Evolutionary conservation across 2,797 vertebrate genomes (phyloP).

Genomic region (Sebastolobus alascanus): DNA sequence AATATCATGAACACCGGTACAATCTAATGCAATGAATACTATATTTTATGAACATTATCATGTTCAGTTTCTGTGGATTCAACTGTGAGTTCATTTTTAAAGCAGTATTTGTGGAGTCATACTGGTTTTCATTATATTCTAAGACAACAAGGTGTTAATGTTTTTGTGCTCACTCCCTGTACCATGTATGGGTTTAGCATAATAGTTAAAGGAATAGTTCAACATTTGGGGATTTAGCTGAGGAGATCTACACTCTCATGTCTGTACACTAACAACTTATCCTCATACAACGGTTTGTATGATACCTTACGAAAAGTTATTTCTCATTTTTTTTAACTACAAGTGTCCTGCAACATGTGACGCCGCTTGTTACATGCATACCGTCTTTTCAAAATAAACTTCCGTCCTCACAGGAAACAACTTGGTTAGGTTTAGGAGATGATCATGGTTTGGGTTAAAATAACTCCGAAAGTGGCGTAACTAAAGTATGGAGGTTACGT

Average conservation of each 20-base stretch:
- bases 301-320: too few relatives aligned
- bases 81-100: slow-evolving; percentile 2
- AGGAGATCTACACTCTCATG: not conserved
- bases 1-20: slow-evolving; percentile 23
- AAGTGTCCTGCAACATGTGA: too few relatives aligned
- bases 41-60: slow-evolving; percentile 15
- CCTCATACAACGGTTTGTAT: too few relatives aligned
- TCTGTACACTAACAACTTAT: not conserved
- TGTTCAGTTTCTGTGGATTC: not conserved
- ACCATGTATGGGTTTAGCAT: not conserved
- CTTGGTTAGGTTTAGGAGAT: too few relatives aligned
- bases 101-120: not conserved
- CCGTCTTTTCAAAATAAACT: too few relatives aligned
- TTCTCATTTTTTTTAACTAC: too few relatives aligned
- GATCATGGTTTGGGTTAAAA: too few relatives aligned
- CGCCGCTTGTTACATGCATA: too few relatives aligned
- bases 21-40: slow-evolving; percentile 20
- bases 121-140: slow-evolving; percentile 3
- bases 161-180: slow-evolving; percentile 30
- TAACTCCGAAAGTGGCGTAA: too few relatives aligned
- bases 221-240: slow-evolving; percentile 17
- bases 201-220: slow-evolving; percentile 10
- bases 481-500: too few relatives aligned
- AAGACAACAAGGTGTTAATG: slow-evolving; percentile 9
- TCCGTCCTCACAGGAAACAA: too few relatives aligned